Evolutionary conservation across 2,113 vertebrate species (phyloP), one percentile per base, ranked within the genome.

Genomic region (Thunnus maccoyii): DNA sequence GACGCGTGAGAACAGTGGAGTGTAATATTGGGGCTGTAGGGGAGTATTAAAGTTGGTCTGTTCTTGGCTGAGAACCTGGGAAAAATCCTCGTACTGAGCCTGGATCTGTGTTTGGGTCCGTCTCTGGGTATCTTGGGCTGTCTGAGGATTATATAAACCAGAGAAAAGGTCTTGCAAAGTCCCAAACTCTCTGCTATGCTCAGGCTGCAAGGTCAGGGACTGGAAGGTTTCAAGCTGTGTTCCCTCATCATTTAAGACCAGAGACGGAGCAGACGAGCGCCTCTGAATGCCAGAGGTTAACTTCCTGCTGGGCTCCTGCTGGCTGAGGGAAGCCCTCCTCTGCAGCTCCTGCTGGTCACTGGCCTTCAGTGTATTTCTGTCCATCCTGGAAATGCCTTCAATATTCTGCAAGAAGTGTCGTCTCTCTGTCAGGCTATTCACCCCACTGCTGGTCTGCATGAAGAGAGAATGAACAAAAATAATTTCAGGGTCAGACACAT

Each of bases 351-450:
- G 61, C 36, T 80, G 62, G 41, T 79, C 18, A 12, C 47, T 68
- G 20, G 70, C 54, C 68, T 77, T 88, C 0, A n/a, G n/a, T 62
- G 76, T 88, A 11, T 22, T 86, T 83, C 89, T 94, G 76, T 88
- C 86, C 41, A 86, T 66, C 61, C 84, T 89, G 71, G 36, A 47
- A 25, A 61, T 78, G 15, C 73, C 67, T 15, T 94, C 78, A 15
- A 72, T 78, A 77, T 50, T 9, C 83, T 82, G 89, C 48, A 92
- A 85, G 61, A 94, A 94, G 82, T 71, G 44, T 13, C 75, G 90
- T 22, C 0, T 57, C 78, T 80, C 17, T 20, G 61, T 20, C 1
- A 16, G 48, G 2, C 47, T 65, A 48, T 6, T 64, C 51, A 1
- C 44, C 18, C 72, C 60, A 14, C 50, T 64, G 41, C 27, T 69